Percentiles rank a stretch among this genome's conserved stretches.
These are phyloP conservation scores for Bombyx mori DNA, from an alignment of 1,140 invertebrate genomes.

Conservation along the genomic window ASM3026992v2 NC_085123.1:15590001-15590500, in stretches of 20 bases:
- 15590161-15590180: slow-evolving; percentile 74
- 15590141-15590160: slow-evolving; percentile 77
- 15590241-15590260: slow-evolving; percentile 78
- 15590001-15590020: too few relatives aligned
- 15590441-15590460: background rate
- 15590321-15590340: background rate
- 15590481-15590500: too few relatives aligned
- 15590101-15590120: slow-evolving; percentile 75
- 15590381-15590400: too few relatives aligned
- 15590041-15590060: too few relatives aligned
- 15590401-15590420: too few relatives aligned
- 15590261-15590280: slow-evolving; percentile 87
- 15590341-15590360: background rate
- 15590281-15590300: slow-evolving; percentile 89
- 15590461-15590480: too few relatives aligned
- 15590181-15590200: slow-evolving; percentile 81
- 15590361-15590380: too few relatives aligned
- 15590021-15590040: too few relatives aligned
- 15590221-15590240: slow-evolving; percentile 89
- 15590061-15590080: too few relatives aligned
- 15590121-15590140: slow-evolving; percentile 87
- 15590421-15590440: background rate
- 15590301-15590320: slow-evolving; percentile 39
- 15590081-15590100: slow-evolving; percentile 10
- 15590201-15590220: slow-evolving; percentile 83